Percentiles rank a stretch among this genome's conserved stretches.
These are phyloP conservation scores for Steromphala cineraria DNA, from an alignment of 2,888 invertebrate species.

Conservation along the genomic window DNA sequence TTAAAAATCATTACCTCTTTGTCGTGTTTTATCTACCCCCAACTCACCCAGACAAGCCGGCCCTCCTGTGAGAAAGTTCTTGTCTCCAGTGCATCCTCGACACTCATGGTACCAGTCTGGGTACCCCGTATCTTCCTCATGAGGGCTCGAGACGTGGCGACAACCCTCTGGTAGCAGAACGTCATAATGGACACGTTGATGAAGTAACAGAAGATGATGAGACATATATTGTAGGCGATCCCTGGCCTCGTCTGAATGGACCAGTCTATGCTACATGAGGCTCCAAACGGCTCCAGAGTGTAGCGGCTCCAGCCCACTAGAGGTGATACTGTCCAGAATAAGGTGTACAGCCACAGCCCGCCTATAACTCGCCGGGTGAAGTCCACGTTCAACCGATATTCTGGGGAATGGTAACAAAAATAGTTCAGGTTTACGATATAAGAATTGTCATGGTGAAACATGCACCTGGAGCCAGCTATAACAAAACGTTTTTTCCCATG, in stretches of 20 bases:
- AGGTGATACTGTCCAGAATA: constrained; percentile 39
- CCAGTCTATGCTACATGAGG: constrained; percentile 47
- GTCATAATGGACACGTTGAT: constrained; percentile 22
- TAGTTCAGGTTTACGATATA: no score
- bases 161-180: constrained; percentile 31
- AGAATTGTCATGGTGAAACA: no score
- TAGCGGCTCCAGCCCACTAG: constrained; percentile 46
- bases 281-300: constrained; percentile 40
- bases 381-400: background rate
- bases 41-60: background rate
- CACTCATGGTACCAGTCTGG: background rate
- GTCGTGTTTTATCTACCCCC: no score
- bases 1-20: no score
- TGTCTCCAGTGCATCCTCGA: background rate
- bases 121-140: background rate
- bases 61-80: constrained; percentile 23
- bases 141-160: background rate
- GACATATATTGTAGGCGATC: constrained; percentile 28
- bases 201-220: constrained; percentile 23
- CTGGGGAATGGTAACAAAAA: background rate
- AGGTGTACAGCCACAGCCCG: constrained; percentile 27
- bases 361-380: background rate
- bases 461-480: no score
- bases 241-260: constrained; percentile 17
- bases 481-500: no score